phyloP scores from a whole-genome alignment of 2,888 invertebrate species.

The Drosophila stalkeri region DNA sequence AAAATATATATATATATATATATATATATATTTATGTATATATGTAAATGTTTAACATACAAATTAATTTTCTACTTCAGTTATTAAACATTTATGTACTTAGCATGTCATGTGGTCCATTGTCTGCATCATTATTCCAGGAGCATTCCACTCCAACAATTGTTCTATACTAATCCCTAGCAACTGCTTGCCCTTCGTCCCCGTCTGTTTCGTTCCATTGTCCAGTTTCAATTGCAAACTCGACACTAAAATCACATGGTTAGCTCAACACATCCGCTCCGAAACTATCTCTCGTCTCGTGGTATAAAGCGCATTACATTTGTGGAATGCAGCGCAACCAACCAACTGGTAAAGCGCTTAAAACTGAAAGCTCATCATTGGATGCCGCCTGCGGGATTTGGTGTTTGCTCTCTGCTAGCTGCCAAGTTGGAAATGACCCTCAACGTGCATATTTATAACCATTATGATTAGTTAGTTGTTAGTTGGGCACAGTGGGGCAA shows the following conservation, averaged over 20 bases:
- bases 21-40: slow-evolving; percentile 13
- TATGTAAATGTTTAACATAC: slow-evolving; percentile 39
- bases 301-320: slow-evolving; percentile 57
- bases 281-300: neutral
- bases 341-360: slow-evolving; percentile 67
- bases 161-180: slow-evolving; percentile 57
- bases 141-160: slow-evolving; percentile 12
- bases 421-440: slow-evolving; percentile 26
- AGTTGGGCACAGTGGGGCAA: slow-evolving; percentile 9
- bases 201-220: neutral
- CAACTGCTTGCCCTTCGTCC: slow-evolving; percentile 38
- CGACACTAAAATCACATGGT: slow-evolving; percentile 46
- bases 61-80: slow-evolving; percentile 73
- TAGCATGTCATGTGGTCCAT: slow-evolving; percentile 18
- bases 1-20: slow-evolving; percentile 2
- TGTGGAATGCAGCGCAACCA: slow-evolving; percentile 35
- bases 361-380: slow-evolving; percentile 60
- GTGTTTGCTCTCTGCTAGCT: slow-evolving; percentile 26
- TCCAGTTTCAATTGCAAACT: slow-evolving; percentile 41
- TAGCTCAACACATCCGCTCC: slow-evolving; percentile 52
- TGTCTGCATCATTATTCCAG: slow-evolving; percentile 10
- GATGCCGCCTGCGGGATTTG: slow-evolving; percentile 17
- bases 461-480: slow-evolving; percentile 19
- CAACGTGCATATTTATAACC: slow-evolving; percentile 39
- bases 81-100: slow-evolving; percentile 61